Conservation (phyloP, 1,140 invertebrate species). For the Coelopa frigida region DNA sequence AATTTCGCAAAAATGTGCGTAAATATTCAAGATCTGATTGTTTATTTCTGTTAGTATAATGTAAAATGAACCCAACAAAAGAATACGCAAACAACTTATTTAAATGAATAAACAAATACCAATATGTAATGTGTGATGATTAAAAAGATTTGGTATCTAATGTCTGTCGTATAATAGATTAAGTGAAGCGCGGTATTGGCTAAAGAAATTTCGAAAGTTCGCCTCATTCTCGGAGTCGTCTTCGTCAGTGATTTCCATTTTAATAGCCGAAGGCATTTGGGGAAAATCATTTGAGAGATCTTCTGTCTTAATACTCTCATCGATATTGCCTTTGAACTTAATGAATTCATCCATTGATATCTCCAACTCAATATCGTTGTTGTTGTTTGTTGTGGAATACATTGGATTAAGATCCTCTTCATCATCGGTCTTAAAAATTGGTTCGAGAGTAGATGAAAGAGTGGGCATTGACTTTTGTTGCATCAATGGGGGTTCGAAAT, state of each 20-base stretch:
- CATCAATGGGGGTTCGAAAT: not conserved
- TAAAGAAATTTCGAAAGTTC: constrained; percentile 15
- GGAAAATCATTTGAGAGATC: constrained; percentile 1
- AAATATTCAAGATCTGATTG: too few species aligned
- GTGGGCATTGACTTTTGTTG: not conserved
- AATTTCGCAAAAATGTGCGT: too few species aligned
- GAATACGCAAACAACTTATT: too few species aligned
- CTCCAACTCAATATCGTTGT: constrained; percentile 2
- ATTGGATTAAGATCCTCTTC: not conserved
- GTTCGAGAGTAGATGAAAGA: constrained; percentile 10
- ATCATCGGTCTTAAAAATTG: constrained; percentile 11
- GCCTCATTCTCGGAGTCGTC: constrained; percentile 8
- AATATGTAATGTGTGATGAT: not conserved
- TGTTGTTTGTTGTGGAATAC: not conserved
- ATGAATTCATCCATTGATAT: constrained; percentile 16
- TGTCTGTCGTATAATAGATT: constrained; percentile 13
- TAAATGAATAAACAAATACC: too few species aligned
- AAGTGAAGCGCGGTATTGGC: constrained; percentile 11
- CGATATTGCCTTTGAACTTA: constrained; percentile 11
- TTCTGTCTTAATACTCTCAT: constrained; percentile 1
- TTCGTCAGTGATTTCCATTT: constrained; percentile 12
- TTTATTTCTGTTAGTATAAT: too few species aligned
- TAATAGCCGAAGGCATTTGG: constrained; percentile 2
- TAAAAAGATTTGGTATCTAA: constrained; percentile 5
- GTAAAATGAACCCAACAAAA: too few species aligned